These are phyloP conservation scores for Porites rus DNA, from an alignment of 92 coral and sea anemone species.

Conservation along the genomic window DNA sequence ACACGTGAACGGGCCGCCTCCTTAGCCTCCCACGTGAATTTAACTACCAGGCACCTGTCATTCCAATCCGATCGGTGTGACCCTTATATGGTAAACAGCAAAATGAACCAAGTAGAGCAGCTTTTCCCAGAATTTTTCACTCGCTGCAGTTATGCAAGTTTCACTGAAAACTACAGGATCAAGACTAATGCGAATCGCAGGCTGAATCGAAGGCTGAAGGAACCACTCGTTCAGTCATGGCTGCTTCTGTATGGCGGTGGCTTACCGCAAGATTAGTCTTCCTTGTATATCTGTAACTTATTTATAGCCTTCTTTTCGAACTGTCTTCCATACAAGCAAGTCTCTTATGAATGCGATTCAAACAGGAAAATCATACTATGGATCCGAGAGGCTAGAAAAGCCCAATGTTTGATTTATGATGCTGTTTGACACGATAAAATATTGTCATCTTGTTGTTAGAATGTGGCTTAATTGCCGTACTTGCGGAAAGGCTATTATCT, in stretches of 20 bases:
- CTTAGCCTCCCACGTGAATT: neutral
- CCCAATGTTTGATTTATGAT: too few relatives aligned
- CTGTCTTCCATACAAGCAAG: too few relatives aligned
- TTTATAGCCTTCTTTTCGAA: neutral
- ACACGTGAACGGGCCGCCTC: neutral
- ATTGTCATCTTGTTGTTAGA: too few relatives aligned
- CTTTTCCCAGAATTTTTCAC: slow-evolving; percentile 25
- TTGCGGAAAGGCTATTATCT: too few relatives aligned
- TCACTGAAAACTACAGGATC: neutral
- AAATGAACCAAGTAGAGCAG: neutral
- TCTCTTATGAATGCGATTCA: too few relatives aligned
- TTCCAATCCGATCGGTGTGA: neutral
- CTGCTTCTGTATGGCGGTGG: slow-evolving; percentile 23
- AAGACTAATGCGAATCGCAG: neutral
- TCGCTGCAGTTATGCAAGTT: neutral
- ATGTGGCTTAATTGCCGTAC: too few relatives aligned
- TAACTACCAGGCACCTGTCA: neutral
- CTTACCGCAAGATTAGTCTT: neutral
- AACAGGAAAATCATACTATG: too few relatives aligned
- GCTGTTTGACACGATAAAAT: too few relatives aligned
- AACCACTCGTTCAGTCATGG: slow-evolving; percentile 37
- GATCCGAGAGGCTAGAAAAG: too few relatives aligned
- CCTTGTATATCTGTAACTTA: neutral
- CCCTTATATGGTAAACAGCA: neutral
- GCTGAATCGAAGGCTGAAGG: neutral